These are phyloP conservation scores for Drosophila prolongata DNA, from an alignment of 2,888 invertebrate species.

Conservation along the genomic window DNA sequence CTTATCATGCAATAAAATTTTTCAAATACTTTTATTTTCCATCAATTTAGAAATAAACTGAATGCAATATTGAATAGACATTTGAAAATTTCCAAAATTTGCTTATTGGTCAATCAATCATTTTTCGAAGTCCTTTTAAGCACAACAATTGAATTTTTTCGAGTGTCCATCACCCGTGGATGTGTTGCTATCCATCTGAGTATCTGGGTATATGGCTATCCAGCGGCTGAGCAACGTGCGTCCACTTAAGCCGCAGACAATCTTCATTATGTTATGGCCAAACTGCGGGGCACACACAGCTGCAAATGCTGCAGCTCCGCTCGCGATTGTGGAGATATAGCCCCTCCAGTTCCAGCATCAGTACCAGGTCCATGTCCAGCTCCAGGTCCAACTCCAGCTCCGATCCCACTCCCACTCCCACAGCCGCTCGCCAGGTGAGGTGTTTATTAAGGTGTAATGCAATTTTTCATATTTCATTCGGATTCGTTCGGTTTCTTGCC, in stretches of 20 bases:
- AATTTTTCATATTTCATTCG: slow-evolving; percentile 65
- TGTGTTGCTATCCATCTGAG: slow-evolving; percentile 17
- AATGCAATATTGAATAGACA: too few relatives aligned
- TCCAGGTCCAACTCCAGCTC: slow-evolving; percentile 12
- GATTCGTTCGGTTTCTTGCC: slow-evolving; percentile 17
- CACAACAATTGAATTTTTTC: neutral
- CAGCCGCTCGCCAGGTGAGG: slow-evolving; percentile 69
- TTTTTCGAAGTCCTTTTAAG: too few relatives aligned
- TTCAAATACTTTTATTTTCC: too few relatives aligned
- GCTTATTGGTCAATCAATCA: too few relatives aligned
- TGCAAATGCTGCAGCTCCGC: slow-evolving; percentile 43
- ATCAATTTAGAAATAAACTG: too few relatives aligned
- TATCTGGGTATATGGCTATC: slow-evolving; percentile 16
- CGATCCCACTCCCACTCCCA: slow-evolving; percentile 25
- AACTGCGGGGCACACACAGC: slow-evolving; percentile 68
- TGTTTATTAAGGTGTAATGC: slow-evolving; percentile 81
- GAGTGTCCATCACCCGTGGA: slow-evolving; percentile 12
- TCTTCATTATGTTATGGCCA: slow-evolving; percentile 81
- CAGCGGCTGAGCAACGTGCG: slow-evolving; percentile 61
- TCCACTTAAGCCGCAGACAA: slow-evolving; percentile 80
- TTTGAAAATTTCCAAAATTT: too few relatives aligned
- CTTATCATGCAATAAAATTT: too few relatives aligned
- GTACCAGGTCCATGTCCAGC: neutral
- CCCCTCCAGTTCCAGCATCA: neutral
- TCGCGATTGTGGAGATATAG: slow-evolving; percentile 52